Evolutionary conservation across 2,113 vertebrate species (phyloP), one percentile per base, ranked within the genome.

Genomic region (Oryzias melastigma): DNA sequence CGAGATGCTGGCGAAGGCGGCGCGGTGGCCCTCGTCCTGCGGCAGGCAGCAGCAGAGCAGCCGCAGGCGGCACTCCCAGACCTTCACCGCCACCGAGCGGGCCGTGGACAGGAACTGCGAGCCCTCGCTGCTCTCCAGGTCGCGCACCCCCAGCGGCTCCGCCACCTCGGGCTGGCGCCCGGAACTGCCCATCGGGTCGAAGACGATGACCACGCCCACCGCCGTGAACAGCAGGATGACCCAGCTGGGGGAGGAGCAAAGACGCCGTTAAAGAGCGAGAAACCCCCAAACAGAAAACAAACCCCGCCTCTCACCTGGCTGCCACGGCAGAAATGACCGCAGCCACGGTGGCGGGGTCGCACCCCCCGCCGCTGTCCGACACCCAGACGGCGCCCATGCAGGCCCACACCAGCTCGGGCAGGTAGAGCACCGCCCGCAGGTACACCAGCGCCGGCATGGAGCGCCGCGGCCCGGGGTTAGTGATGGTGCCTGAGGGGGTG

Each of bases 401-500:
- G 4, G 95, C 96, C 96, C 96, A 98, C 56, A 94, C 76, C 52
- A 96, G 83, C 78, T 99, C 97, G 1, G 97, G 96, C 22, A 97
- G 3, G 55, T 92, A 99, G 7, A 99, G 94, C 0, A 93, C 44
- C 0, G 95, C 90, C 0, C 97, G 95, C 58, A 94, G 16, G 63
- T 98, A 99, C 22, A 98, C 92, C 58, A 99, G 89, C 1, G 90
- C 93, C 1, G 94, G 87, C 88, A 98, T 93, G 14, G 93, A 94
- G 71, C 96, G 96, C 41, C 96, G 92, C 0, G 94, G 94, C 4
- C 95, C 94, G 0, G 93, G 92, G 75, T 97, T 98, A 40, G 94
- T 95, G 40, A 99, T 98, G 4, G 96, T 98, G 67, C 97, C 97
- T 98, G 81, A 49, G 27, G 86, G 35, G 2, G 25, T 27, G 2